Evolutionary conservation across 2,113 vertebrate species (phyloP), one percentile per base, ranked within the genome.

Genomic region (Bombycilla garrulus): DNA sequence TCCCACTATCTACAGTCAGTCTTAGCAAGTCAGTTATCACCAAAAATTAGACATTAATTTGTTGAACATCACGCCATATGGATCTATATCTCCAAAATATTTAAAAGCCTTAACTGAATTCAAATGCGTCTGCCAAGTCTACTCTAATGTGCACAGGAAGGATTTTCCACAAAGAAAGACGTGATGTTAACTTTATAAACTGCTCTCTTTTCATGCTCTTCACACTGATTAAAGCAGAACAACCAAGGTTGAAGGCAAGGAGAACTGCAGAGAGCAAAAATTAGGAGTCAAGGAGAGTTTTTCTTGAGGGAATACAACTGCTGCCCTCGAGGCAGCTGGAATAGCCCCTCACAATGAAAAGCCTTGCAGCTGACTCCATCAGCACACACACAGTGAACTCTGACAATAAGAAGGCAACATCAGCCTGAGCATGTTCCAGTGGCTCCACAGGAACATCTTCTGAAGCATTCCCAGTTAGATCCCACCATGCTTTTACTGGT

Each of bases 1-100:
- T 67, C 60, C 56, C 31, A 50, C 16, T 31, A n/a, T 21, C 42
- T 56, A 58, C 29, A 89, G 38, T 23, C 15, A 70, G 42, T 66
- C 65, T 56, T 22, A 72, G 31, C 8, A 10, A 76, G 15, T 26
- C 53, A 61, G 71, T 71, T 73, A 86, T 18, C 26, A 65, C 56
- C 22, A 92, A 80, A 77, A 86, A 89, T 83, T 74, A n/a, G 83
- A 83, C 15, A 54, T 78, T 83, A 78, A 86, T 88, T 88, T 84
- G 48, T 29, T 86, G 69, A 93, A 83, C 8, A 23, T 45, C 44
- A 62, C 36, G 67, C 73, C 65, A 86, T 60, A 81, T 42, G 73
- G 61, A 84, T 81, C 47, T 58, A 0, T 12, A 73, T 12, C 61
- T 81, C 80, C 42, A 8, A 96, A 93, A 91, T 86, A 92, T 38